phyloP scores from a whole-genome alignment of 2,888 invertebrate genomes.

The Melanotus villosus region DNA sequence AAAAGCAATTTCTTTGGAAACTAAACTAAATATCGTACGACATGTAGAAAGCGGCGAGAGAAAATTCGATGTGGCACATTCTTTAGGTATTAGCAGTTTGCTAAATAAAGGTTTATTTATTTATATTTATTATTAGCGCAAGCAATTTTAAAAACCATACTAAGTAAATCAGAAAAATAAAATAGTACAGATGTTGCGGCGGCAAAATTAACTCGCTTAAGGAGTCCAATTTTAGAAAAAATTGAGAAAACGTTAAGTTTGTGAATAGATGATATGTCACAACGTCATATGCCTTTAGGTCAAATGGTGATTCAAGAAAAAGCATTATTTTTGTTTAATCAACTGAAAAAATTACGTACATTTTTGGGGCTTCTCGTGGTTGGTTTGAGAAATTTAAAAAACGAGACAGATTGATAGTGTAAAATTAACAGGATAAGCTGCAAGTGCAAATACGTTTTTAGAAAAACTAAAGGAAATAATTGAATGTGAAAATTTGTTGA shows the following conservation, averaged over 20 bases:
- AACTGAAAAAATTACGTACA: neutral
- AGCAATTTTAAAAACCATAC: no score
- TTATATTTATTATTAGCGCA: no score
- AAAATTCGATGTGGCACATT: no score
- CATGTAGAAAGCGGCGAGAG: no score
- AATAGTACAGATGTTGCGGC: no score
- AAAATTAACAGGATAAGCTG: neutral
- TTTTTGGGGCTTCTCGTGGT: neutral
- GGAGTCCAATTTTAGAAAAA: neutral
- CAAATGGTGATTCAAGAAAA: neutral
- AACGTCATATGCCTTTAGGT: neutral
- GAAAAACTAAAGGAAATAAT: neutral
- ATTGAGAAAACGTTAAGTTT: neutral
- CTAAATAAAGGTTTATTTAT: no score
- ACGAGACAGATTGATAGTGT: neutral
- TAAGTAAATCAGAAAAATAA: no score
- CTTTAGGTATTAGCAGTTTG: no score
- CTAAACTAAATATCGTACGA: no score
- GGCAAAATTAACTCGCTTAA: no score
- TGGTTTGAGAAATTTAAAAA: slow-evolving; percentile 1
- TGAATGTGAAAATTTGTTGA: neutral
- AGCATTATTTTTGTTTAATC: neutral
- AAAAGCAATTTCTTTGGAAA: no score
- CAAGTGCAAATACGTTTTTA: neutral
- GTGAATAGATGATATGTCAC: neutral